These are phyloP conservation scores for Asbolus verrucosus DNA, from an alignment of 1,140 invertebrate genomes.

Conservation along the genomic window DNA sequence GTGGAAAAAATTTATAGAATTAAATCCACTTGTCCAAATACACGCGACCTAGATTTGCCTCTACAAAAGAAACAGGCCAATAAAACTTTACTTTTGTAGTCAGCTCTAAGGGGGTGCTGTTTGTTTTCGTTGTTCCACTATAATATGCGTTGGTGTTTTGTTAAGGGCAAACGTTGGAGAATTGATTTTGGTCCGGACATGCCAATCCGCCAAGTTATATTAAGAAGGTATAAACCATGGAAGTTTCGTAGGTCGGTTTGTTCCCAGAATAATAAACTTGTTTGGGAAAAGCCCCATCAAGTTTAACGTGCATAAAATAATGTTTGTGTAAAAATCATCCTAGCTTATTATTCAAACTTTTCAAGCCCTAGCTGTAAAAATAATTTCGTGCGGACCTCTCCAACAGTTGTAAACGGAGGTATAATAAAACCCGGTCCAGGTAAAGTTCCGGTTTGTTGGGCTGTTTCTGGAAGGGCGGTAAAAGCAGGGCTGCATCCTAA, in stretches of 20 bases:
- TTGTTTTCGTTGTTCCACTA: slow-evolving; percentile 7
- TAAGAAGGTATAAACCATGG: slow-evolving; percentile 9
- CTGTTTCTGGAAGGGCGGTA: background rate
- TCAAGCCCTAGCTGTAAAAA: no score
- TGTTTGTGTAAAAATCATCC: background rate
- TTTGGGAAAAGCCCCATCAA: slow-evolving; percentile 24
- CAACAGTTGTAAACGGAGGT: slow-evolving; percentile 7
- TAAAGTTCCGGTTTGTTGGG: slow-evolving; percentile 11
- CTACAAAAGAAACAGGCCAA: background rate
- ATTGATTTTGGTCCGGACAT: slow-evolving; percentile 20
- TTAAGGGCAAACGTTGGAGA: background rate
- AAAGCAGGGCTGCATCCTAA: slow-evolving; percentile 17
- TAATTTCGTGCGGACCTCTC: no score
- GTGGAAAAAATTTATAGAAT: slow-evolving; percentile 4
- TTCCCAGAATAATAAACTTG: slow-evolving; percentile 39
- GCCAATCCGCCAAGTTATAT: slow-evolving; percentile 28
- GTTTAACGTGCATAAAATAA: slow-evolving; percentile 16
- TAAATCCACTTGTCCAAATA: background rate
- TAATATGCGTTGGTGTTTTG: background rate
- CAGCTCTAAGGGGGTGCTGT: background rate
- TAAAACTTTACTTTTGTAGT: background rate
- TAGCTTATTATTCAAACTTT: no score
- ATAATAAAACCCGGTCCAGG: slow-evolving; percentile 15
- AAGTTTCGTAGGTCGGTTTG: slow-evolving; percentile 13
- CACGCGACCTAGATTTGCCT: background rate